phyloP scores from a whole-genome alignment of 1,140 invertebrate genomes.

The Mercenaria mercenaria region DNA sequence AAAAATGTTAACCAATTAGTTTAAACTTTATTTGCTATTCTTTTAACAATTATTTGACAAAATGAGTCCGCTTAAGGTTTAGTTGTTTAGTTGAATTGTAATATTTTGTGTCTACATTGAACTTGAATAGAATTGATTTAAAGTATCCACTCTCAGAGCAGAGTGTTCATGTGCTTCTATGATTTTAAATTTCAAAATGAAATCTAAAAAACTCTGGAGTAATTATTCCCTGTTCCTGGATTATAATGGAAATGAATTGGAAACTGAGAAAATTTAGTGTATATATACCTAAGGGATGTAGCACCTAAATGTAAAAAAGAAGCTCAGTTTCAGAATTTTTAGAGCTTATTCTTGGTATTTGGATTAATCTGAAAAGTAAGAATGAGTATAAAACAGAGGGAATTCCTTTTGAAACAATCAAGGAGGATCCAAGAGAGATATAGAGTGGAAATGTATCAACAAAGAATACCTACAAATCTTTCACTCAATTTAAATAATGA shows the following conservation, averaged over 20 bases:
- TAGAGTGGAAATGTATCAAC: constrained; percentile 38
- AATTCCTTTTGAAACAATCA: neutral
- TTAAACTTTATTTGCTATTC: neutral
- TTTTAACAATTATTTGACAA: neutral
- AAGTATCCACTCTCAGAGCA: neutral
- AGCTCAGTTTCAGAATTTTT: too few species aligned
- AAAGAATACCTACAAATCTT: constrained; percentile 37
- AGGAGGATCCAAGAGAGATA: neutral
- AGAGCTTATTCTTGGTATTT: neutral
- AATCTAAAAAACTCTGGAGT: too few species aligned
- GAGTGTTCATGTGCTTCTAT: neutral
- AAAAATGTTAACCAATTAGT: too few species aligned
- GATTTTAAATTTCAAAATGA: too few species aligned
- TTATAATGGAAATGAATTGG: too few species aligned
- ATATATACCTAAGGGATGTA: too few species aligned
- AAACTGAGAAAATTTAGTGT: too few species aligned
- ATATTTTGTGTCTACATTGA: neutral
- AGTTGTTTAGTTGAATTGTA: neutral
- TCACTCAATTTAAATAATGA: constrained; percentile 20
- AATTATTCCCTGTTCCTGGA: too few species aligned
- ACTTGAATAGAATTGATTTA: neutral
- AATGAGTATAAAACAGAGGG: neutral
- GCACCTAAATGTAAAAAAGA: too few species aligned
- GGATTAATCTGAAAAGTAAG: neutral
- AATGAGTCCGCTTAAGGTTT: neutral